These are phyloP conservation scores for Dryadula phaetusa DNA, from an alignment of 2,888 invertebrate species.

Conservation along the genomic window DNA sequence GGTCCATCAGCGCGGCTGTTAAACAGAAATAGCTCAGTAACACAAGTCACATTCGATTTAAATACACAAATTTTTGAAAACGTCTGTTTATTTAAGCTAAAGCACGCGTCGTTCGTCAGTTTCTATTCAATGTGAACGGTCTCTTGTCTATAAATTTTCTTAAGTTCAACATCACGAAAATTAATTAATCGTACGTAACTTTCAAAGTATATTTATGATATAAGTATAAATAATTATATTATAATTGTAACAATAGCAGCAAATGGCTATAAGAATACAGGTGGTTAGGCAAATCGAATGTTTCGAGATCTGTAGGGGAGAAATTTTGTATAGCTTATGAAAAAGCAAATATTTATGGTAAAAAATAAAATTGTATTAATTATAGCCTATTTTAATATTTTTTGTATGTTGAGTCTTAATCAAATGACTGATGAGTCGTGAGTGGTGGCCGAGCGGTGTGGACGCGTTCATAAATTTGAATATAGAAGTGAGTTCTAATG, in stretches of 20 bases:
- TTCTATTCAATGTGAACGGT: slow-evolving; percentile 43
- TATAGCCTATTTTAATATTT: not conserved
- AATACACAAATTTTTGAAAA: slow-evolving; percentile 84
- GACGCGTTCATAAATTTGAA: slow-evolving; percentile 84
- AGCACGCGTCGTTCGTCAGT: slow-evolving; percentile 62
- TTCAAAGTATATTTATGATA: not conserved
- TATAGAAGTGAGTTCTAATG: slow-evolving; percentile 86
- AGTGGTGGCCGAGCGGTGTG: slow-evolving; percentile 58
- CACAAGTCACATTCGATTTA: slow-evolving; percentile 83
- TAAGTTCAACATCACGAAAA: slow-evolving; percentile 34
- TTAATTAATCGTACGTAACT: not conserved
- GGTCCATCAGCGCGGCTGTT: slow-evolving; percentile 77
- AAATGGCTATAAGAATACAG: too few species aligned
- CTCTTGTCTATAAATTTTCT: slow-evolving; percentile 49
- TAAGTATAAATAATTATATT: not conserved
- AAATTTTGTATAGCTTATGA: too few species aligned
- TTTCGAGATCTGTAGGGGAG: too few species aligned
- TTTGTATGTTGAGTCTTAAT: not conserved
- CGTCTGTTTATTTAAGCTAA: slow-evolving; percentile 80
- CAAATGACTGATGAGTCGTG: slow-evolving; percentile 59
- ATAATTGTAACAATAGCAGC: too few species aligned
- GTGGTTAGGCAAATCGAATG: too few species aligned
- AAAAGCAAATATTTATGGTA: not conserved
- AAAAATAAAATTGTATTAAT: not conserved
- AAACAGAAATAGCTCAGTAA: slow-evolving; percentile 79